Evolutionary conservation across 2,113 vertebrate genomes (phyloP).

Genomic region (Melanostigma gelatinosum): DNA sequence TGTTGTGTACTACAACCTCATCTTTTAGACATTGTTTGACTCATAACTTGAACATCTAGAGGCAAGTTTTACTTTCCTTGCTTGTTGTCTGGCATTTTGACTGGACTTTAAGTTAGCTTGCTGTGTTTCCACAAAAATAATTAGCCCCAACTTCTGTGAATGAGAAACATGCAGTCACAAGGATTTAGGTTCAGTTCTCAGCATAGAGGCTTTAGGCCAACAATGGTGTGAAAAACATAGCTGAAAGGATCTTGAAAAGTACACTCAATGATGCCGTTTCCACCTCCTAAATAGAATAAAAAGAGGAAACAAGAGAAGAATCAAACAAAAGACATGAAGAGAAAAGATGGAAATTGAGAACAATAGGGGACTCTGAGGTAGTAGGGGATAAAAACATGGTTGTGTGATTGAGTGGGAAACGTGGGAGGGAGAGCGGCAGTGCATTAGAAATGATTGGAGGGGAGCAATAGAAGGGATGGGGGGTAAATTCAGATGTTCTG

Average conservation of each 20-base stretch:
- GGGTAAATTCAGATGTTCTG: slow-evolving; percentile 69
- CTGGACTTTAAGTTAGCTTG: background rate
- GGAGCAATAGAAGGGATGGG: slow-evolving; percentile 46
- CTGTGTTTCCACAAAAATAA: background rate
- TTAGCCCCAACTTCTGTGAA: background rate
- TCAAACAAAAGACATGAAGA: slow-evolving; percentile 7
- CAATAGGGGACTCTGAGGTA: slow-evolving; percentile 34
- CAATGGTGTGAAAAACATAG: background rate
- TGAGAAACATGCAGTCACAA: slow-evolving; percentile 1
- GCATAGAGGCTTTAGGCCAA: slow-evolving; percentile 13
- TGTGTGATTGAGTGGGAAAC: slow-evolving; percentile 55
- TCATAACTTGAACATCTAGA: background rate
- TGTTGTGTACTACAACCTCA: background rate
- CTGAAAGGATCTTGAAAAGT: slow-evolving; percentile 6
- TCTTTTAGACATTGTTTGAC: background rate
- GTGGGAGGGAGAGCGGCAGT: slow-evolving; percentile 16
- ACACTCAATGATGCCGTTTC: background rate
- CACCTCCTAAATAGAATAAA: background rate
- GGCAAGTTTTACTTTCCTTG: background rate
- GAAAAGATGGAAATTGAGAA: slow-evolving; percentile 31
- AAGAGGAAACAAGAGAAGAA: background rate
- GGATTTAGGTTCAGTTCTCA: background rate
- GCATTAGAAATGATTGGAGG: slow-evolving; percentile 63
- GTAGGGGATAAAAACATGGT: slow-evolving; percentile 33
- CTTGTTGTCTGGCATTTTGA: background rate